Conservation (phyloP, 2,797 vertebrate species). For the Sarcophilus harrisii region DNA sequence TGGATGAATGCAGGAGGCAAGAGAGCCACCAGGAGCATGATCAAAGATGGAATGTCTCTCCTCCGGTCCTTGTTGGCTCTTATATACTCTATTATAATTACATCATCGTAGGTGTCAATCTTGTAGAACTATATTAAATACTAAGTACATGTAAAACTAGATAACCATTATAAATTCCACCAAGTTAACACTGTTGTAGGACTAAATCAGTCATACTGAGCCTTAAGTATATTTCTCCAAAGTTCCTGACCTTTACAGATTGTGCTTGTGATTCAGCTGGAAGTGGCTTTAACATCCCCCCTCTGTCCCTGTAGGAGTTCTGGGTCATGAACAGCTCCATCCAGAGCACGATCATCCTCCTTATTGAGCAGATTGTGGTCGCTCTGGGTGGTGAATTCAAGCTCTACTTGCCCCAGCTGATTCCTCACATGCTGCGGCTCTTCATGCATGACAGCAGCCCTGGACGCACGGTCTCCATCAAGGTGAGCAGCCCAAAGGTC, state of each 20-base stretch:
- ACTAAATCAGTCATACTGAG: too few relatives aligned
- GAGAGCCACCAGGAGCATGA: too few relatives aligned
- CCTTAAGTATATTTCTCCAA: too few relatives aligned
- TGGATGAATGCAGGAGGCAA: too few relatives aligned
- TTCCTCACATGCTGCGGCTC: constrained; percentile 98
- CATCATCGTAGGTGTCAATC: too few relatives aligned
- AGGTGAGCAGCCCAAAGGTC: constrained; percentile 86
- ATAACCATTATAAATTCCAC: too few relatives aligned
- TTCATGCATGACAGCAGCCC: constrained; percentile 99
- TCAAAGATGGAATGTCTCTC: too few relatives aligned
- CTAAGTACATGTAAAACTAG: too few relatives aligned
- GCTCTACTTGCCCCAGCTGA: constrained; percentile 97
- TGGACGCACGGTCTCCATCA: constrained; percentile 95
- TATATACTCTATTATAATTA: too few relatives aligned
- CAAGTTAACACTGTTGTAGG: too few relatives aligned
- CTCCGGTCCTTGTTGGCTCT: too few relatives aligned
- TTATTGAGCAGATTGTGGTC: constrained; percentile 98
- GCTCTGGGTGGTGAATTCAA: constrained; percentile 98
- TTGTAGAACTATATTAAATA: too few relatives aligned
- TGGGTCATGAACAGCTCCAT: constrained; percentile 99
- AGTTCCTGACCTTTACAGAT: background rate
- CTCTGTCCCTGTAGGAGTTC: constrained; percentile 90
- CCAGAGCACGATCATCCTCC: constrained; percentile 98
- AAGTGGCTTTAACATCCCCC: background rate
- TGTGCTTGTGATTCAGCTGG: background rate